Percentiles rank a stretch among this genome's conserved stretches.
Conservation (phyloP, 2,888 invertebrate genomes). For the Sisyra nigra region DNA sequence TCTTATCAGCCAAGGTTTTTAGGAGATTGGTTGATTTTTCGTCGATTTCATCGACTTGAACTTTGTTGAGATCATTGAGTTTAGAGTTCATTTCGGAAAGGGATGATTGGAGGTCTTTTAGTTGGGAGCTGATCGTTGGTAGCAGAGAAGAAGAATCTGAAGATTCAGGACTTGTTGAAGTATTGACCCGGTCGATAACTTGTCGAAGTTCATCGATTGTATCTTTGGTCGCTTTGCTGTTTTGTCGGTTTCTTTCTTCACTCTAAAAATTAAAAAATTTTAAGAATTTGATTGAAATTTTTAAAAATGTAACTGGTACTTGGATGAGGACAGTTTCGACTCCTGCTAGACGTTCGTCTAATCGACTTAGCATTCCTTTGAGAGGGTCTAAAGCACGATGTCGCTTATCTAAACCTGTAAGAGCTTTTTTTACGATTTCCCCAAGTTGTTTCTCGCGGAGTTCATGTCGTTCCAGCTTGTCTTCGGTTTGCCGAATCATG, state of each 20-base stretch:
- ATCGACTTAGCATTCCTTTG: constrained; percentile 46
- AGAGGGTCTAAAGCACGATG: constrained; percentile 52
- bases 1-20: background rate
- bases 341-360: constrained; percentile 60
- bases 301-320: constrained; percentile 25
- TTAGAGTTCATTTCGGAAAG: no score
- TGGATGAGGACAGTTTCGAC: constrained; percentile 61
- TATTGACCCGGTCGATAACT: no score
- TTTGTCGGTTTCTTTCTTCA: no score
- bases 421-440: constrained; percentile 59
- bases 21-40: background rate
- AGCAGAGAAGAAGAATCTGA: no score
- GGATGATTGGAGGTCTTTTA: no score
- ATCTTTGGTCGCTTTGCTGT: no score
- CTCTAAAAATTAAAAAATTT: no score
- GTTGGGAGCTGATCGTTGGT: no score
- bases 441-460: constrained; percentile 62
- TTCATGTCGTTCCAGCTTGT: constrained; percentile 74
- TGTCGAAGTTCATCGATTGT: no score
- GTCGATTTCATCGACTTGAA: background rate
- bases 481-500: constrained; percentile 61
- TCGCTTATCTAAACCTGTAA: constrained; percentile 54
- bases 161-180: no score
- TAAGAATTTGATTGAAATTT: no score
- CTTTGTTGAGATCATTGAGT: no score